Evolutionary conservation across 2,888 invertebrate species (phyloP), one percentile per base, ranked within the genome.

Genomic region (Epistrophe eligans): DNA sequence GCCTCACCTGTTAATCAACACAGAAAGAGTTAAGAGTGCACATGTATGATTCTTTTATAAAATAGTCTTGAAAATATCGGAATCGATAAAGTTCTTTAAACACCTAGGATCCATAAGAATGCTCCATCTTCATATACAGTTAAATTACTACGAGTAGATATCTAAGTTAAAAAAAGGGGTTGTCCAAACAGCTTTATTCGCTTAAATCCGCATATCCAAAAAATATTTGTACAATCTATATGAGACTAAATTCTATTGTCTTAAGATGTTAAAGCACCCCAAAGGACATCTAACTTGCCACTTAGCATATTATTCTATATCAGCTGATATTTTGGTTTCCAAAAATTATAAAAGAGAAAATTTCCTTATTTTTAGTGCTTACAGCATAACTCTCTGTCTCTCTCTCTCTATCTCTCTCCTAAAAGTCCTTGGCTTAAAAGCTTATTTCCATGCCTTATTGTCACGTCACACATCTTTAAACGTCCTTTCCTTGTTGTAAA

Each of bases 391-490:
- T 32, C 32, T 32, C 7, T 4, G 11, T 64, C 64, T 60, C 38
- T 43, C 43, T 6, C 2, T 4, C 15, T 43, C 15, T 43, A 15
- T 43, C 43, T 43, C 43, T 45, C 2, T 13, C 24, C 5, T n/a
- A 40, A 28, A 5, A 24, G 17, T 70, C 70, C 52, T 55, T 70
- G 38, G 9, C 35, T 35, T 35, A 35, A 70, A 70, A 77, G 76
- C 76, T 77, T 38, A 38, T 50, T 45, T 13, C 4, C 48, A 32
- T 48, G 48, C 15, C 13, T 19, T 57, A 52, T 24, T 48, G 43
- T 64, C 45, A 19, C 60, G 62, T 62, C 17, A n/a, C 45, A n/a
- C 15, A 45, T 24, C 24, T 9, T 10, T 11, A 15, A 4, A 15
- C 43, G 52, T 74, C 77, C 48, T 77, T 77, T 24, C 19, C 38